phyloP scores from a whole-genome alignment of 2,888 invertebrate genomes.

The Eremobia ochroleuca region DNA sequence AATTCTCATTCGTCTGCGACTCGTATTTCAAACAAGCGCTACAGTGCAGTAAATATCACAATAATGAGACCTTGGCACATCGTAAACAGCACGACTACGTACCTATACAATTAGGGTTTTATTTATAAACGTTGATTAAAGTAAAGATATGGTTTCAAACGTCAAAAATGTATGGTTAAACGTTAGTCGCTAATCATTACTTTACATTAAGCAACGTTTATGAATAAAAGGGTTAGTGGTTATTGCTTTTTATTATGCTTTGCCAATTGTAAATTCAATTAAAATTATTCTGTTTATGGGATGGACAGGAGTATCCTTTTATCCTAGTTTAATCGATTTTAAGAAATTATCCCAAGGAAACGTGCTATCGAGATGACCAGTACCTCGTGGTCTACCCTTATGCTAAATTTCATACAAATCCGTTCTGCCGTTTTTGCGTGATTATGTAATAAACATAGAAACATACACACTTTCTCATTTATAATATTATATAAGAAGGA shows the following conservation, averaged over 20 bases:
- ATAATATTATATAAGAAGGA: too few species aligned
- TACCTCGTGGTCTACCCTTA: too few species aligned
- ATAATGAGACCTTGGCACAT: slow-evolving; percentile 42
- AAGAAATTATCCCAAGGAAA: too few species aligned
- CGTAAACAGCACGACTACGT: slow-evolving; percentile 13
- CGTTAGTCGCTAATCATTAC: not conserved
- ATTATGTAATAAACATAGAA: too few species aligned
- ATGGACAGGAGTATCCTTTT: not conserved
- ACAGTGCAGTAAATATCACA: slow-evolving; percentile 32
- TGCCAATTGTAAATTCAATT: not conserved
- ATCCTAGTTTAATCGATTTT: not conserved
- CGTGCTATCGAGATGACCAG: too few species aligned
- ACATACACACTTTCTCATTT: too few species aligned
- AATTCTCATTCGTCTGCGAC: slow-evolving; percentile 6
- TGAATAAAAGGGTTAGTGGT: not conserved
- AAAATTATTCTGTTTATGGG: not conserved
- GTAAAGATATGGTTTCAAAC: not conserved
- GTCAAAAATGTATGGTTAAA: not conserved
- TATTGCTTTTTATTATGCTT: not conserved
- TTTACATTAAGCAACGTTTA: not conserved
- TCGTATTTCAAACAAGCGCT: slow-evolving; percentile 22
- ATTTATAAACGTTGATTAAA: not conserved
- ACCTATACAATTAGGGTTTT: slow-evolving; percentile 8
- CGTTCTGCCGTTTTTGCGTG: too few species aligned
- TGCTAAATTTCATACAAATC: too few species aligned